These are phyloP conservation scores for Hermaeophaga mercurialis DNA, from an alignment of 2,888 invertebrate genomes.

Conservation along the genomic window DNA sequence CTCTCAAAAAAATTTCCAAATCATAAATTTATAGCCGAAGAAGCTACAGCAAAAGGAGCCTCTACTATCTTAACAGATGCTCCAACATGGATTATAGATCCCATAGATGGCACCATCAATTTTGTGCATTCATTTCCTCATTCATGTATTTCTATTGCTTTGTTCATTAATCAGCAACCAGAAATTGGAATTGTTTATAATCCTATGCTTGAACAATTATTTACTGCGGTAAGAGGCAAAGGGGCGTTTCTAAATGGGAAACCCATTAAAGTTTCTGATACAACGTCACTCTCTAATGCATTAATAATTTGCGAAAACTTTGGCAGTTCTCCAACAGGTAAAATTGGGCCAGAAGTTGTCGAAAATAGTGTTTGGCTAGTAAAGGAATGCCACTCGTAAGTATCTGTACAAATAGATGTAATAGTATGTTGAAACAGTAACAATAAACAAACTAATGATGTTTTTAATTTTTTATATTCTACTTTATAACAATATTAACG, in stretches of 20 bases:
- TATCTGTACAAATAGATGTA: too few species aligned
- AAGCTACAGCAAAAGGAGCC: conserved; percentile 64
- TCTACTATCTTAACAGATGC: not conserved
- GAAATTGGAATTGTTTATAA: conserved; percentile 89
- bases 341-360: conserved; percentile 58
- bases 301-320: conserved; percentile 73
- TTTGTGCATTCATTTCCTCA: conserved; percentile 13
- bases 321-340: conserved; percentile 54
- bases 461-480: too few species aligned
- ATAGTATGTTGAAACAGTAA: too few species aligned
- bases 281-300: conserved; percentile 69
- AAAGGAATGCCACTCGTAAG: conserved; percentile 21
- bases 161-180: conserved; percentile 43
- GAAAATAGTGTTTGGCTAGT: not conserved
- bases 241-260: conserved; percentile 89
- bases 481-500: too few species aligned
- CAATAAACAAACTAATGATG: too few species aligned
- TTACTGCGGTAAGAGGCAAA: conserved; percentile 81
- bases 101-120: conserved; percentile 13
- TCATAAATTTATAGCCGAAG: conserved; percentile 92
- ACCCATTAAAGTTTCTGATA: conserved; percentile 73
- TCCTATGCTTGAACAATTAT: conserved; percentile 85
- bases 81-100: conserved; percentile 14
- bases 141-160: conserved; percentile 13
- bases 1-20: conserved; percentile 71